phyloP scores from a whole-genome alignment of 2,797 vertebrate species.

The Xiphorhynchus erythropygius region DNA sequence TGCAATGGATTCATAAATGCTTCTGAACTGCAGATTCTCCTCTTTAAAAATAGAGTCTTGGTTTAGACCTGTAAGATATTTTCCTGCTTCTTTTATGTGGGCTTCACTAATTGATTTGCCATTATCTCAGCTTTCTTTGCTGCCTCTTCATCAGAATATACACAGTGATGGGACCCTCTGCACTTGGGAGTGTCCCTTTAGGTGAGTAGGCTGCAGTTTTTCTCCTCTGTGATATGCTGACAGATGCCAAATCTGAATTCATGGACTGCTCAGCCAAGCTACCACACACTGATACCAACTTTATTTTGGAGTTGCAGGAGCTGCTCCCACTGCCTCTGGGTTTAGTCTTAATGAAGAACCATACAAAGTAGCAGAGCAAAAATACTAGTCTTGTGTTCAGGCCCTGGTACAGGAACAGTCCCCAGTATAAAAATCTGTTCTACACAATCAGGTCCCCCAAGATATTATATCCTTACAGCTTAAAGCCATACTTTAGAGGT shows the following conservation, averaged over 20 bases:
- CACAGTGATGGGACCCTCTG: rapidly evolving
- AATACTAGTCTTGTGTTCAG: neutral
- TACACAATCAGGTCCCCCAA: neutral
- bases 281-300: neutral
- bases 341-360: neutral
- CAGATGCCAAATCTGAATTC: neutral
- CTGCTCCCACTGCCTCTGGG: neutral
- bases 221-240: neutral
- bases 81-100: neutral
- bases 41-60: neutral
- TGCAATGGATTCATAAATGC: neutral
- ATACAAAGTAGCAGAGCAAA: neutral
- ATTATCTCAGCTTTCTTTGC: neutral
- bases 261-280: neutral
- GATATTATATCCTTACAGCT: neutral
- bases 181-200: neutral
- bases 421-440: neutral
- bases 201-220: neutral
- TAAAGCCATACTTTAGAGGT: neutral
- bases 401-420: neutral
- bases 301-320: neutral
- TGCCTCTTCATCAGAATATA: neutral
- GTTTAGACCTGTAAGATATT: neutral
- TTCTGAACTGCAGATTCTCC: neutral
- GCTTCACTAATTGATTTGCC: neutral